These are phyloP conservation scores for Syrphus vitripennis DNA, from an alignment of 2,888 invertebrate genomes.

Conservation along the genomic window DNA sequence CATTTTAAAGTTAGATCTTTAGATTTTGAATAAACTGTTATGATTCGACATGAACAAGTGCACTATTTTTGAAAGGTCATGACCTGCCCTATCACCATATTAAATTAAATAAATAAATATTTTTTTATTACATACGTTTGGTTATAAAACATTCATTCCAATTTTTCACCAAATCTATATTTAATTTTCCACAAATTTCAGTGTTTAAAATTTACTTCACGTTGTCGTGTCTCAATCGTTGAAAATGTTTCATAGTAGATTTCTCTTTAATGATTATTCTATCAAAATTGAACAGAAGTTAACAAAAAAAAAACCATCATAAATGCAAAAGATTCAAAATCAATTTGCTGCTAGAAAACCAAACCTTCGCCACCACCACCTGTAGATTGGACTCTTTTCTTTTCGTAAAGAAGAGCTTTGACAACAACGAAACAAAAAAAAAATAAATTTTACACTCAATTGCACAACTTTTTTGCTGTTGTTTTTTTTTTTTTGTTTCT, in stretches of 20 bases:
- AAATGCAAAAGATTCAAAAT: background rate
- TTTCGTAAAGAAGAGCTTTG: background rate
- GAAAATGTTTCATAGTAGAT: background rate
- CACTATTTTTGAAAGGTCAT: too few relatives aligned
- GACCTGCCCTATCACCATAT: too few relatives aligned
- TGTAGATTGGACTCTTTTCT: background rate
- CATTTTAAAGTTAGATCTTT: too few relatives aligned
- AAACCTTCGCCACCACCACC: background rate
- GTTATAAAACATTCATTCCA: background rate
- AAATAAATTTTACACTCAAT: constrained; percentile 3
- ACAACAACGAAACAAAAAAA: background rate
- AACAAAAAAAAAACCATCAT: background rate
- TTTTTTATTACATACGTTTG: too few relatives aligned
- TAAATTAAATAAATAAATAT: too few relatives aligned
- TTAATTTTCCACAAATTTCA: background rate
- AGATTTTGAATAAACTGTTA: too few relatives aligned
- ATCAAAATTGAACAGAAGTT: background rate
- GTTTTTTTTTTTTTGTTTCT: background rate
- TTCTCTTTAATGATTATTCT: background rate
- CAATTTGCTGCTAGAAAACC: background rate
- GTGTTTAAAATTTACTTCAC: background rate
- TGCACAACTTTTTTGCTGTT: constrained; percentile 4
- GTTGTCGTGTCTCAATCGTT: background rate
- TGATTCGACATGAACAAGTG: too few relatives aligned
- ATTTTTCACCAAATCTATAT: background rate